Evolutionary conservation across 2,888 invertebrate species (phyloP), one percentile per base, ranked within the genome.

Genomic region (Drosophila neotestacea): DNA sequence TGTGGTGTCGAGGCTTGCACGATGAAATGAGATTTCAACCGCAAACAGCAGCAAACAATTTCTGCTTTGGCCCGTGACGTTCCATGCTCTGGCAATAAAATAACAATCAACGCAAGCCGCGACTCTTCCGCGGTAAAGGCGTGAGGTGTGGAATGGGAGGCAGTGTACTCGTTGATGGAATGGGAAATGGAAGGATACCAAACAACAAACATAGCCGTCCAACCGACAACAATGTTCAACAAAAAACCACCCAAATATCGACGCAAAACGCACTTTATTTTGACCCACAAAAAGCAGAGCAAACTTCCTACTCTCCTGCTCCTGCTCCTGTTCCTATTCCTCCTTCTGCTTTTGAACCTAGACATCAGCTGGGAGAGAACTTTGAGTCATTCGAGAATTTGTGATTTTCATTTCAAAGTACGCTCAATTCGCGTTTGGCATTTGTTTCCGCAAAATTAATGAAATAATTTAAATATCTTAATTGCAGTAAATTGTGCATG

Each of bases 61-160:
- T 81, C 79, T 86, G 84, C 72, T 84, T 87, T 87, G 72, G 77
- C 58, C 73, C 73, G 69, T 81, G 87, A 83, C 70, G 76, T 64
- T 81, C 68, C 79, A 73, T 72, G 83, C 77, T 64, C 83, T 73
- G 73, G 80, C 83, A 86, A 84, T 84, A 84, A 84, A 84, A 84
- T 84, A 85, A 88, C 84, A 84, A 84, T 88, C 88, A 84, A 83
- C 84, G 84, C 84, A 77, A 85, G 81, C 86, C 86, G 88, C 81
- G 83, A 56, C 71, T 55, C 58, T 64, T 61, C 34, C 74, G 74
- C 46, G 76, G 79, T 59, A 65, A 78, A 61, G 60, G 62, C 63
- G 60, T 34, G 27, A 27, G 1, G 22, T 7, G 16, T n/a, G 4
- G 9, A 13, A 30, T 30, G 30, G 4, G 9, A 27, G 36, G 36